phyloP scores from a whole-genome alignment of 2,888 invertebrate species.

The Pandemis cinnamomeana region DNA sequence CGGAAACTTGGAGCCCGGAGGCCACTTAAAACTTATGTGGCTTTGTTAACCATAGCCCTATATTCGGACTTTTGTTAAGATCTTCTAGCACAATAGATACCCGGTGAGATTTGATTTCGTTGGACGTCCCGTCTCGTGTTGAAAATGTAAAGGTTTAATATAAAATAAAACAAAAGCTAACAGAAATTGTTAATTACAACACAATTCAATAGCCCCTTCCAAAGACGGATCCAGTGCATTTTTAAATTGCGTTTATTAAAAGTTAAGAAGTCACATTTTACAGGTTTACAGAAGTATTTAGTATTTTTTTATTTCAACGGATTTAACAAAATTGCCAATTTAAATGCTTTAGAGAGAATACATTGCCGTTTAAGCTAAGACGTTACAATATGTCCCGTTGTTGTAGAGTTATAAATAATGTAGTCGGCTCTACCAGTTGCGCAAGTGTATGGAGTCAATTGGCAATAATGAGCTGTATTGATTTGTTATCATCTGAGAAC shows the following conservation, averaged over 20 bases:
- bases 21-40: slow-evolving; percentile 83
- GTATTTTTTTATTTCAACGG: neutral
- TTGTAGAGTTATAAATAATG: slow-evolving; percentile 37
- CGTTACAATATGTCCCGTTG: slow-evolving; percentile 4
- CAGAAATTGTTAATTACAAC: neutral
- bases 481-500: slow-evolving; percentile 48
- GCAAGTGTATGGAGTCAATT: slow-evolving; percentile 46
- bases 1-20: slow-evolving; percentile 73
- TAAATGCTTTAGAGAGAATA: neutral
- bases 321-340: neutral
- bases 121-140: slow-evolving; percentile 8
- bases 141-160: neutral
- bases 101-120: slow-evolving; percentile 42
- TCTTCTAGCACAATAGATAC: slow-evolving; percentile 61
- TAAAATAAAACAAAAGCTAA: neutral
- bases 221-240: neutral
- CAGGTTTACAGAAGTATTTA: neutral
- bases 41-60: slow-evolving; percentile 76
- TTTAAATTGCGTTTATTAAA: neutral
- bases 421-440: slow-evolving; percentile 41
- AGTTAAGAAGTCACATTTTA: neutral
- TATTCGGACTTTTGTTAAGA: slow-evolving; percentile 66
- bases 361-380: slow-evolving; percentile 4
- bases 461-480: slow-evolving; percentile 50
- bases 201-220: neutral